These are phyloP conservation scores for Ormyrus pomaceus DNA, from an alignment of 2,888 invertebrate genomes.

Conservation along the genomic window DNA sequence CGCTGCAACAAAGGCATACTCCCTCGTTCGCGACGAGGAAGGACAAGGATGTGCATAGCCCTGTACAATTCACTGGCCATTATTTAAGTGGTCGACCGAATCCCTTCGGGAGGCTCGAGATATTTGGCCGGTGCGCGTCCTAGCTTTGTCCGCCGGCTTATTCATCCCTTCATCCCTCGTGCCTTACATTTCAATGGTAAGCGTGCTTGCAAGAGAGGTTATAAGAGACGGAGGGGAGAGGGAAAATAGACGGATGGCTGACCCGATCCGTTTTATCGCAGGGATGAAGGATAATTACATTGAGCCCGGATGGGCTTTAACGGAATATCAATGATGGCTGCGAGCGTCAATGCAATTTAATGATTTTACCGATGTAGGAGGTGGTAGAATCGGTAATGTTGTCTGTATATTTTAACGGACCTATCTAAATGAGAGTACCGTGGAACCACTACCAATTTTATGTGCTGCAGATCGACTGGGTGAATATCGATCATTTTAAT, in stretches of 20 bases:
- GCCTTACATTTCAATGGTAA: constrained; percentile 33
- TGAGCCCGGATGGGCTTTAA: constrained; percentile 16
- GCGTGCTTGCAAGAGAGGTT: background rate
- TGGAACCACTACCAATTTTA: too few relatives aligned
- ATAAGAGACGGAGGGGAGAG: too few relatives aligned
- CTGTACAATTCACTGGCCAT: constrained; percentile 43
- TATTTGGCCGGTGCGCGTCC: background rate
- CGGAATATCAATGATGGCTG: constrained; percentile 40
- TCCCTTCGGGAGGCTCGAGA: constrained; percentile 45
- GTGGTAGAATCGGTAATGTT: too few relatives aligned
- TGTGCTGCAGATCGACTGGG: too few relatives aligned
- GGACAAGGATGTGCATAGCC: constrained; percentile 2
- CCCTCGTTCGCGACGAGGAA: too few relatives aligned
- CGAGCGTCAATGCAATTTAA: background rate
- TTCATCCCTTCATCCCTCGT: constrained; percentile 15
- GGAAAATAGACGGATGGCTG: too few relatives aligned
- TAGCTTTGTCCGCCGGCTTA: constrained; percentile 43
- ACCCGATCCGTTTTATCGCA: constrained; percentile 26
- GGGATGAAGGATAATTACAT: constrained; percentile 38
- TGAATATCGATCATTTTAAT: too few relatives aligned
- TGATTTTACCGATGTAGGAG: too few relatives aligned
- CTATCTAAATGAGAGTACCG: too few relatives aligned
- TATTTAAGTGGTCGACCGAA: constrained; percentile 46
- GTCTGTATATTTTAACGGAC: too few relatives aligned
- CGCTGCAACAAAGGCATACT: constrained; percentile 34